Evolutionary conservation across 2,113 vertebrate genomes (phyloP).

Genomic region (Sprattus sprattus): DNA sequence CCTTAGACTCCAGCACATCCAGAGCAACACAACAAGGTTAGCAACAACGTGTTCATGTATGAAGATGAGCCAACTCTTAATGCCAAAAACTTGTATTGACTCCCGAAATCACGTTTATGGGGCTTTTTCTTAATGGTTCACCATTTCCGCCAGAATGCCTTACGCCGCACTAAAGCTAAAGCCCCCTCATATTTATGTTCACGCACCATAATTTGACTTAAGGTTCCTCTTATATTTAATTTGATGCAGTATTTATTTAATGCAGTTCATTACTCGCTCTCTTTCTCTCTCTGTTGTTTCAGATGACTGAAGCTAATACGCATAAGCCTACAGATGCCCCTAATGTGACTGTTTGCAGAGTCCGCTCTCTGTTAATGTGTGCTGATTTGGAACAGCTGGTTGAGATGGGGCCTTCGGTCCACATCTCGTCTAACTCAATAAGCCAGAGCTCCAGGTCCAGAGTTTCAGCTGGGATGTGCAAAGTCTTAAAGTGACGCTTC

Average conservation of each 20-base stretch:
- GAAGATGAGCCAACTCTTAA: too few relatives aligned
- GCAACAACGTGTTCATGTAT: not conserved
- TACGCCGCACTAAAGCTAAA: not conserved
- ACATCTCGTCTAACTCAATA: not conserved
- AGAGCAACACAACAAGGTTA: too few relatives aligned
- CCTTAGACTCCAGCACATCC: too few relatives aligned
- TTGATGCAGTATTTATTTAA: too few relatives aligned
- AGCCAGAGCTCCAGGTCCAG: not conserved
- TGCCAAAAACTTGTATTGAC: too few relatives aligned
- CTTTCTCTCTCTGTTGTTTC: not conserved
- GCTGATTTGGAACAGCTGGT: not conserved
- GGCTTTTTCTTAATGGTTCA: not conserved
- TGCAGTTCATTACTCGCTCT: too few relatives aligned
- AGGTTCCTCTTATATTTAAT: not conserved
- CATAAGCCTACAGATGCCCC: not conserved
- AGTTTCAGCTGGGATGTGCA: not conserved
- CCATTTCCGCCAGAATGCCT: not conserved
- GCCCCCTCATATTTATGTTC: not conserved
- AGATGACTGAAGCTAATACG: not conserved
- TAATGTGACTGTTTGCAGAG: not conserved
- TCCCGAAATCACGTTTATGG: too few relatives aligned
- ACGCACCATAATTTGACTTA: not conserved
- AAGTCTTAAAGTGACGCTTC: not conserved
- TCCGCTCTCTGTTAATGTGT: not conserved
- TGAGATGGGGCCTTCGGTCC: not conserved